Evolutionary conservation across 2,113 vertebrate species (phyloP).

Genomic region (Eudyptes chrysolophus): DNA sequence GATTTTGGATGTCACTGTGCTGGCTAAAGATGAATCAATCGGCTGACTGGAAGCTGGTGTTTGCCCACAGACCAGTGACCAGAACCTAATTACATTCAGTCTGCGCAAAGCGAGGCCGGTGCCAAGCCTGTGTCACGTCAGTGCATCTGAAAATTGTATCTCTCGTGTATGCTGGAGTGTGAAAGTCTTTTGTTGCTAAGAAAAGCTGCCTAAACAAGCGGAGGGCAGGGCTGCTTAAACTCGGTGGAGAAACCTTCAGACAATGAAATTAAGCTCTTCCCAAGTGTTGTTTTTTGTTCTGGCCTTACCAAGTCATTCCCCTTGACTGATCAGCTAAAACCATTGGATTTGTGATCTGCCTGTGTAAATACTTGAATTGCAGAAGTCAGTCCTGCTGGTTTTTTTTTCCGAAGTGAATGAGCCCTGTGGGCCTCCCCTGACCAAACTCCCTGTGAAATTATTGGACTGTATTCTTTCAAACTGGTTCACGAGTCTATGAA

Average conservation of each 20-base stretch:
- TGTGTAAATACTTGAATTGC: slow-evolving; percentile 17
- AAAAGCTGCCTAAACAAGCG: slow-evolving; percentile 21
- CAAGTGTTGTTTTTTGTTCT: slow-evolving; percentile 49
- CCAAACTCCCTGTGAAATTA: background rate
- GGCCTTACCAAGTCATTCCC: slow-evolving; percentile 33
- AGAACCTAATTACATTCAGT: background rate
- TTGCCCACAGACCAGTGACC: slow-evolving; percentile 32
- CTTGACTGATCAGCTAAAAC: slow-evolving; percentile 35
- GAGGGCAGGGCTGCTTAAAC: slow-evolving; percentile 28
- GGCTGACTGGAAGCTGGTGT: background rate
- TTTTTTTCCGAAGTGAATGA: background rate
- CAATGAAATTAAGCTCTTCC: slow-evolving; percentile 52
- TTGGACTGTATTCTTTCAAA: background rate
- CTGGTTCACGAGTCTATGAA: background rate
- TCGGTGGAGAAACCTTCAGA: background rate
- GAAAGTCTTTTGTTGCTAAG: slow-evolving; percentile 23
- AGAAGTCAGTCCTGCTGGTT: slow-evolving; percentile 11
- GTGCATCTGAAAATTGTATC: slow-evolving; percentile 1
- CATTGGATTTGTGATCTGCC: slow-evolving; percentile 40
- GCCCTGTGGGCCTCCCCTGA: background rate
- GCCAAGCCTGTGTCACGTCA: background rate
- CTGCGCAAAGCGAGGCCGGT: background rate
- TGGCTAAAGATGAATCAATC: background rate
- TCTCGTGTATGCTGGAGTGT: slow-evolving; percentile 22
- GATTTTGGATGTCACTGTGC: background rate